phyloP scores from a whole-genome alignment of 2,113 vertebrate genomes.

The Strigops habroptila region DNA sequence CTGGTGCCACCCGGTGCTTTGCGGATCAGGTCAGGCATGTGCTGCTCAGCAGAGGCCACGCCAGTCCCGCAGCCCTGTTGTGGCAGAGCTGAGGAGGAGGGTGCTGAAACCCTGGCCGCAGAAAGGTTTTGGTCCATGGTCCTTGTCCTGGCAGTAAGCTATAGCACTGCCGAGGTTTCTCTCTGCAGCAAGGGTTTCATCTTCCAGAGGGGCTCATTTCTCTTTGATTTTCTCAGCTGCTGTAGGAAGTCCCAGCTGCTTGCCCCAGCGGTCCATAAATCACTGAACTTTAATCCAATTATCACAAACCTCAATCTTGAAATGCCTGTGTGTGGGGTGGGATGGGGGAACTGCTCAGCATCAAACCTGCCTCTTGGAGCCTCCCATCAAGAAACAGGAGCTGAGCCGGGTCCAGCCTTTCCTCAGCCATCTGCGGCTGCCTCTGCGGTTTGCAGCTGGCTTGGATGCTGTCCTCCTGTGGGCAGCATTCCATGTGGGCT shows the following conservation, averaged over 20 bases:
- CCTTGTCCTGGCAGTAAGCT: neutral
- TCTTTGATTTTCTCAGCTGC: neutral
- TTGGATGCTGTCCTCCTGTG: rapidly evolving
- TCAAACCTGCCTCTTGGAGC: neutral
- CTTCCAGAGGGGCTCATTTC: neutral
- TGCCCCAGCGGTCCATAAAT: rapidly evolving
- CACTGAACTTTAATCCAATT: neutral
- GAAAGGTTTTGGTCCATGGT: neutral
- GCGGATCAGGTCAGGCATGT: rapidly evolving
- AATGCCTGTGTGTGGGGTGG: neutral
- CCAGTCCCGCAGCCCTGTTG: neutral
- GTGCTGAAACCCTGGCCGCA: neutral
- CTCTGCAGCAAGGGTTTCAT: neutral
- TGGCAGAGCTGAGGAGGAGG: neutral
- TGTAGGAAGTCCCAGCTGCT: neutral
- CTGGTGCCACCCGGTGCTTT: rapidly evolving
- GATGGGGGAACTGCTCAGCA: rapidly evolving
- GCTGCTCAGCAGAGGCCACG: rapidly evolving
- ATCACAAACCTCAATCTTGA: neutral
- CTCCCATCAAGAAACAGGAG: neutral
- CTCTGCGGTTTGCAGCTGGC: rapidly evolving
- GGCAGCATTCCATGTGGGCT: neutral
- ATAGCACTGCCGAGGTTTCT: neutral
- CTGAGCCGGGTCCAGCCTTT: neutral
- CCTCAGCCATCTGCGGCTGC: rapidly evolving